These are phyloP conservation scores for Dipodomys spectabilis DNA, from an alignment of 2,113 vertebrate genomes.

Conservation along the genomic window DNA sequence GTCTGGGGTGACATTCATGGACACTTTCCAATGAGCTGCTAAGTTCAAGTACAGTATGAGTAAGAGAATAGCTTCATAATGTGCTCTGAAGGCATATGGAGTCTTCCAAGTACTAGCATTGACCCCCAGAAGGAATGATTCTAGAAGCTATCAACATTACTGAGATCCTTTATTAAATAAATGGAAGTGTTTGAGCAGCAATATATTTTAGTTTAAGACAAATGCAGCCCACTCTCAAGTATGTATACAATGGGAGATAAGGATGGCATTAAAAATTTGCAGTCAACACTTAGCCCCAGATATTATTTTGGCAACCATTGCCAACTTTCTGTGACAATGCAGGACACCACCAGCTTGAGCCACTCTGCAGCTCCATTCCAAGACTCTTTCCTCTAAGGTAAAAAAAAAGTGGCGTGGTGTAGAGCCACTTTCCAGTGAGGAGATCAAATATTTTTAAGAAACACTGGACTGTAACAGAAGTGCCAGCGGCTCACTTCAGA, in stretches of 20 bases:
- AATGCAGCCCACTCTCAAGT: slow-evolving; percentile 66
- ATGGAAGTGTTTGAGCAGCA: not conserved
- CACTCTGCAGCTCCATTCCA: not conserved
- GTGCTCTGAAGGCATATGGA: not conserved
- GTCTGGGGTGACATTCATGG: not conserved
- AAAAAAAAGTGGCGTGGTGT: not conserved
- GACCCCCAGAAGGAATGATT: not conserved
- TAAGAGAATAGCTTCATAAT: slow-evolving; percentile 41
- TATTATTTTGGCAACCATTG: not conserved
- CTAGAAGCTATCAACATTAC: not conserved
- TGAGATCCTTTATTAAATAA: not conserved
- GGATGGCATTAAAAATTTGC: not conserved
- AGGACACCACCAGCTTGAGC: not conserved
- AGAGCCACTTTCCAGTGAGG: not conserved
- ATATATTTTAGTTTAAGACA: slow-evolving; percentile 47
- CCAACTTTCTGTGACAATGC: not conserved
- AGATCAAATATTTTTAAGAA: not conserved
- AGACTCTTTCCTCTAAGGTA: not conserved
- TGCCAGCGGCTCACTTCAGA: not conserved
- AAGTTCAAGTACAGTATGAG: slow-evolving; percentile 39
- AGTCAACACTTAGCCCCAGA: not conserved
- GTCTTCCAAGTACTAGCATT: not conserved
- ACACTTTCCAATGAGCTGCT: slow-evolving; percentile 67
- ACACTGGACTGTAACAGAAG: not conserved
- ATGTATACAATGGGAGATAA: slow-evolving; percentile 8